Evolutionary conservation across 2,888 invertebrate species (phyloP).

Genomic region (Cactoblastis cactorum): DNA sequence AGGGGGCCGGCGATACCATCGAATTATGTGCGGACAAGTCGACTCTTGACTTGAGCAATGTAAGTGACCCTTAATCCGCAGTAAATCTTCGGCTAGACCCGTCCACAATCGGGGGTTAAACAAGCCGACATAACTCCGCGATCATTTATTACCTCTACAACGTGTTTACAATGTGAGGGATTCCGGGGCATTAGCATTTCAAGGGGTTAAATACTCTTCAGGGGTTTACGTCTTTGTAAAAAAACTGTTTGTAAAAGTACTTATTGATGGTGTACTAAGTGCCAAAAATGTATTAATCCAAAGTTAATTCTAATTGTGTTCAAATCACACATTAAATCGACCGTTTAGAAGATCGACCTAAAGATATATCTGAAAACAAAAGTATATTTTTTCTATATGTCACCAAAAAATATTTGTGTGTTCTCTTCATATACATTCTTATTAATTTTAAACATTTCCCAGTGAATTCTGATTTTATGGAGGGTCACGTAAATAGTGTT

Average conservation of each 20-base stretch:
- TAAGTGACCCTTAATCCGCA: conserved; percentile 75
- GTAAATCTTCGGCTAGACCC: conserved; percentile 68
- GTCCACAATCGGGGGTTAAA: conserved; percentile 56
- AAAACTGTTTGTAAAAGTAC: background rate
- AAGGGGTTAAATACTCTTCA: conserved; percentile 3
- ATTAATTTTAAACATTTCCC: no score
- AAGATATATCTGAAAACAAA: no score
- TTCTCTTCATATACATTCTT: no score
- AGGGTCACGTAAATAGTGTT: no score
- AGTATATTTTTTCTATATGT: no score
- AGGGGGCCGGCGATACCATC: conserved; percentile 50
- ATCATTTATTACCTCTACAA: conserved; percentile 70
- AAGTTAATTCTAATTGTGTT: background rate
- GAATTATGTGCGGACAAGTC: conserved; percentile 62
- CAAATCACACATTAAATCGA: no score
- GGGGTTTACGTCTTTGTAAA: background rate
- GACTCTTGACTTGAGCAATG: conserved; percentile 72
- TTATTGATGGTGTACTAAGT: background rate
- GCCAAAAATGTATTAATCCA: no score
- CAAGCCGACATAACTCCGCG: conserved; percentile 57
- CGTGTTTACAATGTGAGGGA: conserved; percentile 52
- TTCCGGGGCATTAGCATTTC: conserved; percentile 9
- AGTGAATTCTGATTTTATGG: no score
- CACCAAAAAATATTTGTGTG: no score
- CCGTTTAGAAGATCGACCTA: no score